Conservation (phyloP, 2,888 invertebrate genomes). For the Hirtodrosophila cameraria region DNA sequence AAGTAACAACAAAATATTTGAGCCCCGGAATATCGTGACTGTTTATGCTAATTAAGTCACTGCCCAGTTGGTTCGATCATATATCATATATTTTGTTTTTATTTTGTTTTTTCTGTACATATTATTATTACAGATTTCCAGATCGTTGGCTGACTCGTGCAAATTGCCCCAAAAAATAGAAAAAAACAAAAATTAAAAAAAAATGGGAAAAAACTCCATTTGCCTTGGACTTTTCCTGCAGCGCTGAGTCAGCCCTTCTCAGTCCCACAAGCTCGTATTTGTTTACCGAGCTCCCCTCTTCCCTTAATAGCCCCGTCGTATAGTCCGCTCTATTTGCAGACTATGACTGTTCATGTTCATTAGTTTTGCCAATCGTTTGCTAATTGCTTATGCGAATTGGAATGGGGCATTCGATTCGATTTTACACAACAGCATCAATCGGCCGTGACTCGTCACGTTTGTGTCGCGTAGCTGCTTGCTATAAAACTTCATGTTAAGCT, state of each 20-base stretch:
- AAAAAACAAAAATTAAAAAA: conserved; percentile 2
- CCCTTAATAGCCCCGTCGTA: too few species aligned
- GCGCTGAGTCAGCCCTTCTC: conserved; percentile 31
- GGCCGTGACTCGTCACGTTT: conserved; percentile 53
- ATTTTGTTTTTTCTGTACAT: conserved; percentile 1
- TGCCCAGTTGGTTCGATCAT: conserved; percentile 35
- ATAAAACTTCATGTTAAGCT: conserved; percentile 19
- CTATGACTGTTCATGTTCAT: conserved; percentile 33
- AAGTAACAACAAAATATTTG: conserved; percentile 76
- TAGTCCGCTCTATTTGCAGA: conserved; percentile 12
- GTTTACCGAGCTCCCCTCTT: neutral
- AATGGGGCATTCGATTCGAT: conserved; percentile 24
- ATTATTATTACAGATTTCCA: conserved; percentile 20
- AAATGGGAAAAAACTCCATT: conserved; percentile 23
- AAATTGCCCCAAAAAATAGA: conserved; percentile 14
- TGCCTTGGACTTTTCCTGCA: conserved; percentile 17
- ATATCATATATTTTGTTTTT: conserved; percentile 8
- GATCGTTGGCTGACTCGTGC: neutral
- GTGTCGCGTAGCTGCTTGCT: conserved; percentile 30
- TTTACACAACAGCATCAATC: conserved; percentile 48
- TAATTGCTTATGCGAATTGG: conserved; percentile 59
- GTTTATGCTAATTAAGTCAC: conserved; percentile 71
- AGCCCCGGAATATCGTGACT: conserved; percentile 72
- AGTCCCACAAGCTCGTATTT: neutral
- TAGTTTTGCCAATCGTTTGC: conserved; percentile 68